Evolutionary conservation across 2,888 invertebrate species (phyloP), one percentile per base, ranked within the genome.

Genomic region (Petrolisthes manimaculis): DNA sequence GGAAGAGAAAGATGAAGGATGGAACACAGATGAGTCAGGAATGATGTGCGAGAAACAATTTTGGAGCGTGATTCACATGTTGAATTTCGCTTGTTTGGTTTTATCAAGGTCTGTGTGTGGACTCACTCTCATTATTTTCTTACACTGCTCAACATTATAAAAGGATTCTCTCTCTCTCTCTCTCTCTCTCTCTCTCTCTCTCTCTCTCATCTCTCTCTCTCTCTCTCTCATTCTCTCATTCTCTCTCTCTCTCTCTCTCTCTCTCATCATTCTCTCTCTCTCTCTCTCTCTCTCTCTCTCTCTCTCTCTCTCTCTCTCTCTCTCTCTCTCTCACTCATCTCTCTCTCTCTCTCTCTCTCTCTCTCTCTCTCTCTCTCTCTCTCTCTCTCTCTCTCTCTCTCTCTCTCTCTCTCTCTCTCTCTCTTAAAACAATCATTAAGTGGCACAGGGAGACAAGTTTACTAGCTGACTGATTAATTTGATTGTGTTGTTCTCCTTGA

Each of bases 101-200:
- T 37, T 37, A 37, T 37, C 37, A 37, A 37, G 37, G 37, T 37
- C 37, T 37, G 37, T 37, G 37, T 2, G 37, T 37, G 37, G 37
- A 37, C 37, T 37, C 37, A 37, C 14, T n/a, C 12, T 1, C 14
- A n/a, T 67, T 14, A 12, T n/a, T 67, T 67, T 14, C 67, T 67
- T 12, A n/a, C n/a, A 67, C 14, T 67, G 67, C 14, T 14, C 14
- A n/a, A n/a, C 12, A 61, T 12, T 61, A 12, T 61, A 61, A 18
- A 61, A 61, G 18, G 61, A 61, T 9, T 61, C 18, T 74, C 12
- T 74, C 12, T 74, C 18, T 74, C 12, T 74, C 74, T 74, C 74
- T 74, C 74, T 74, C 74, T 74, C 74, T 74, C 74, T 74, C 74
- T 74, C 74, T 74, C 74, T 74, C 74, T 74, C 74, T 74, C 74